Conservation (phyloP, 2,797 vertebrate genomes). For the Moxostoma hubbsi region DNA sequence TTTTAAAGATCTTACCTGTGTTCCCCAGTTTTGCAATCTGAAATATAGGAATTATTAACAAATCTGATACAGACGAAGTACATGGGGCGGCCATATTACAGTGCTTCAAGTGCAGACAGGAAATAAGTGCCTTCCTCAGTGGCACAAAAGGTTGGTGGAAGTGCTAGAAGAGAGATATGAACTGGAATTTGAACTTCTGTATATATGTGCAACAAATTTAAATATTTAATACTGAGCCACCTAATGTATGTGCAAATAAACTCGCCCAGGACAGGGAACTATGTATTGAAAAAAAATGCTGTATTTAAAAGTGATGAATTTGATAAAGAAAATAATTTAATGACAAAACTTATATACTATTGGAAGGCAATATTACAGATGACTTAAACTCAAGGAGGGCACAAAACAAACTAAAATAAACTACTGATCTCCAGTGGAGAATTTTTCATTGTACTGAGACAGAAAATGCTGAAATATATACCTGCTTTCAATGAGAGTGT, state of each 20-base stretch:
- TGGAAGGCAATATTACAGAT: constrained; percentile 26
- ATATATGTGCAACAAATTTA: constrained; percentile 27
- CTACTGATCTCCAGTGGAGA: constrained; percentile 52
- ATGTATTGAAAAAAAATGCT: constrained; percentile 21
- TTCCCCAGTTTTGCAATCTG: constrained; percentile 3
- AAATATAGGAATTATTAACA: neutral
- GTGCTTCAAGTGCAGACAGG: neutral
- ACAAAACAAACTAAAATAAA: constrained; percentile 21
- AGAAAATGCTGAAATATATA: constrained; percentile 39
- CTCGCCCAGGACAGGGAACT: constrained; percentile 3
- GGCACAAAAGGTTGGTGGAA: constrained; percentile 28
- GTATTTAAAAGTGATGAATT: constrained; percentile 16
- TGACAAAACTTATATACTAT: neutral
- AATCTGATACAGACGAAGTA: constrained; percentile 2
- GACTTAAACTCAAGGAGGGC: neutral
- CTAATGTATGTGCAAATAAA: constrained; percentile 6
- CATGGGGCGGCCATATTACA: constrained; percentile 4
- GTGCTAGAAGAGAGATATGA: constrained; percentile 3
- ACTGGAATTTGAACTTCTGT: constrained; percentile 19
- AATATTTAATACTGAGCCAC: constrained; percentile 25
- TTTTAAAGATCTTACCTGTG: constrained; percentile 6
- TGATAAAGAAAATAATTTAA: neutral
- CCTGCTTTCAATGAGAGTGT: constrained; percentile 60
- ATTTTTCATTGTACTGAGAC: constrained; percentile 40
- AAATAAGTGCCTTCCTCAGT: constrained; percentile 42